Evolutionary conservation across 1,140 invertebrate genomes (phyloP).

Genomic region (Halictus rubicundus): DNA sequence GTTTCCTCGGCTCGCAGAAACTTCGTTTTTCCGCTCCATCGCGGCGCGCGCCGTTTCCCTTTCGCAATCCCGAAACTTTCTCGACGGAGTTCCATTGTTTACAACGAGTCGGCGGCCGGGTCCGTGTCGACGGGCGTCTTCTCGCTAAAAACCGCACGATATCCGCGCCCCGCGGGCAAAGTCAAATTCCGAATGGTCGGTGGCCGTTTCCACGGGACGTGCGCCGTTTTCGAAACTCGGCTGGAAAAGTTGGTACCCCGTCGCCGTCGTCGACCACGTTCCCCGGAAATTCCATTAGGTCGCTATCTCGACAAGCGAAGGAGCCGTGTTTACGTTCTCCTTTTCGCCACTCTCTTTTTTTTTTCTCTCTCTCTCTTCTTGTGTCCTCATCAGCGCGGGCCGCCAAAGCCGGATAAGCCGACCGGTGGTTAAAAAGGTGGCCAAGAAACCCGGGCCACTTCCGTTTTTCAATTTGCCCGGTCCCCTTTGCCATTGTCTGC

Average conservation of each 20-base stretch:
- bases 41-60: neutral
- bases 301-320: neutral
- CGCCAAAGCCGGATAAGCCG: neutral
- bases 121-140: neutral
- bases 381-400: neutral
- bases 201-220: neutral
- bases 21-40: constrained; percentile 19
- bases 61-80: neutral
- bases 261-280: no score
- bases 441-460: neutral
- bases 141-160: constrained; percentile 1
- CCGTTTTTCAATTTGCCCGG: neutral
- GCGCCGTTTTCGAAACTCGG: neutral
- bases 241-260: neutral
- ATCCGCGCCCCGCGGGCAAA: neutral
- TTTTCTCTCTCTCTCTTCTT: neutral
- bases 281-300: constrained; percentile 14
- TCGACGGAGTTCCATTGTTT: neutral
- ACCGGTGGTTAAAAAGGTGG: neutral
- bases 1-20: neutral
- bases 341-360: neutral
- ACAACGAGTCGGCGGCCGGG: no score
- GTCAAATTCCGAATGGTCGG: constrained; percentile 1
- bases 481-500: no score
- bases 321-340: neutral